A percentile compares a stretch with the other conserved stretches of the same genome.
Evolutionary conservation across 2,113 vertebrate species (phyloP).

Genomic region (Vimba vimba): DNA sequence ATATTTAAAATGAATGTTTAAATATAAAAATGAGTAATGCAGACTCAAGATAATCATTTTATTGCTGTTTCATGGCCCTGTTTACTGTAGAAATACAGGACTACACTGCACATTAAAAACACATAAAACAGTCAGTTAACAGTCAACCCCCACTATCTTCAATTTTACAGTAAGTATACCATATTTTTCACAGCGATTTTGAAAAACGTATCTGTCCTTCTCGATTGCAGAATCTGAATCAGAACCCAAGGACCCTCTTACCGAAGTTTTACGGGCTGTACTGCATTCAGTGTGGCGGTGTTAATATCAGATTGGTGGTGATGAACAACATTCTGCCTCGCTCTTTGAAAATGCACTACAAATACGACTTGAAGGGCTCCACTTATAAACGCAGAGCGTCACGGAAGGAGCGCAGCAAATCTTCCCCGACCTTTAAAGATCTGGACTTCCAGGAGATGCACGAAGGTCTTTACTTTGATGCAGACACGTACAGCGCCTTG

Average conservation of each 20-base stretch:
- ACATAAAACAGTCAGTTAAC: neutral
- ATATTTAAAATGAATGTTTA: neutral
- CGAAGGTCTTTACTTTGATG: conserved; percentile 90
- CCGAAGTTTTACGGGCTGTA: conserved; percentile 98
- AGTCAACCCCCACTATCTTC: too few relatives aligned
- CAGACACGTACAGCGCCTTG: conserved; percentile 87
- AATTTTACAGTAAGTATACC: neutral
- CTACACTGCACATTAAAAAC: neutral
- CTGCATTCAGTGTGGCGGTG: conserved; percentile 88
- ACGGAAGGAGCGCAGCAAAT: conserved; percentile 86
- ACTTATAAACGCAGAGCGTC: conserved; percentile 91
- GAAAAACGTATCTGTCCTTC: neutral
- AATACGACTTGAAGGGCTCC: conserved; percentile 94
- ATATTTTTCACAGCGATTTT: neutral
- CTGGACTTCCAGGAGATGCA: conserved; percentile 95
- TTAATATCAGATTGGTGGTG: conserved; percentile 89
- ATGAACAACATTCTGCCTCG: conserved; percentile 97
- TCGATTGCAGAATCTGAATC: conserved; percentile 88
- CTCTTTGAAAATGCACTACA: conserved; percentile 90
- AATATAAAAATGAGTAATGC: neutral
- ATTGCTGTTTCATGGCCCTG: neutral
- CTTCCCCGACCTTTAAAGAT: conserved; percentile 91
- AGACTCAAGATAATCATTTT: neutral
- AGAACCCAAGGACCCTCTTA: conserved; percentile 92
- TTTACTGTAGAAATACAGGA: neutral